Evolutionary conservation across 2,797 vertebrate species (phyloP), one percentile per base, ranked within the genome.

Genomic region (Cyclopterus lumpus): DNA sequence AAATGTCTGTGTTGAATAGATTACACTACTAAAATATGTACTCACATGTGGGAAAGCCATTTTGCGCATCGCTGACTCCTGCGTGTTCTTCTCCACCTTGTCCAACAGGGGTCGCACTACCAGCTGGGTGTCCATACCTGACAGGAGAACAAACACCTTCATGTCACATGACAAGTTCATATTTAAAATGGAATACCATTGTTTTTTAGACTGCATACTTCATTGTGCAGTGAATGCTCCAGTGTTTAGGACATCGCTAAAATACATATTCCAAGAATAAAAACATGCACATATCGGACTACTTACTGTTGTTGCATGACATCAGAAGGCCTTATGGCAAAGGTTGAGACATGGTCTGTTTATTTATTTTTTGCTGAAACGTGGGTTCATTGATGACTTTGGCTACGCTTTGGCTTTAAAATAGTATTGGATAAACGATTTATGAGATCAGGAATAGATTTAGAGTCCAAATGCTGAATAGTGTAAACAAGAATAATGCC

Each of bases 111-210:
- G 97, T 26, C 95, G 96, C 83, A 97, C 96, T 12, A 97, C 96
- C 68, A 99, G 87, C 85, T 97, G 96, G 0, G 96, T 96, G 0
- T 99, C 98, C 76, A 98, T 92, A 67, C 98, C 98, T 99, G 84
- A 51, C 14, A 40, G 10, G 15, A 59, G 11, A 8, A 44, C 9
- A 60, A 46, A 60, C 18, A 62, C 6, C 5, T 44, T 26, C 10
- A 63, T 16, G 1, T 18, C 4, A 68, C 9, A 28, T 51, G 0
- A 28, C 6, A 30, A 11, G 22, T 8, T 59, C 26, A 64, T 4
- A 32, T 49, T 63, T 15, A 42, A 55, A 12, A 55, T 32, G 65
- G 2, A 22, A 30, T 18, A 9, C 7, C 6, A 28, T 7, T 24
- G 7, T 5, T 30, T 49, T 22, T 32, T 4, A 32, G 28, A 38